Conservation (phyloP, 2,113 vertebrate species). For the Melozone crissalis region DNA sequence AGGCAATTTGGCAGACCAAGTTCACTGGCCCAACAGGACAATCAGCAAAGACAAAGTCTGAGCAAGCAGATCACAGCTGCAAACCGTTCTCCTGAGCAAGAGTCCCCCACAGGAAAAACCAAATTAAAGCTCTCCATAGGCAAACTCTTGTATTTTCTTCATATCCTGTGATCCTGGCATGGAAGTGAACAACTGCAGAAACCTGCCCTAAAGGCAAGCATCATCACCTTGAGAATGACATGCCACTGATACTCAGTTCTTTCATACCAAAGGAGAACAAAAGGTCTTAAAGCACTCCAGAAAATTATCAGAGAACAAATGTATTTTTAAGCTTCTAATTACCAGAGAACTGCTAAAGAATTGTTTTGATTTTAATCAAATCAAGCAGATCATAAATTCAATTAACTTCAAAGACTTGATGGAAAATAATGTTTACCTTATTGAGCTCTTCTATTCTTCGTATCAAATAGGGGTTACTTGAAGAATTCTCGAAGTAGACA, state of each 20-base stretch:
- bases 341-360: not conserved
- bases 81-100: no score
- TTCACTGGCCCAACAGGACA: no score
- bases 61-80: no score
- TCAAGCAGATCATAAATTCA: constrained; percentile 23
- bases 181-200: not conserved
- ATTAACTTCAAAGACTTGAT: not conserved
- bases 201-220: not conserved
- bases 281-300: not conserved
- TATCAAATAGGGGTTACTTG: constrained; percentile 98
- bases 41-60: no score
- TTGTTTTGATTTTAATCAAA: constrained; percentile 40
- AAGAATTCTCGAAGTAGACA: constrained; percentile 98
- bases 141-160: no score
- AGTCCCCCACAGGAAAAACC: no score
- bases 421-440: constrained; percentile 77
- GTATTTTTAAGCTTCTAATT: constrained; percentile 2
- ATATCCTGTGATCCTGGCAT: no score
- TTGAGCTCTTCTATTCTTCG: constrained; percentile 98
- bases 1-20: no score
- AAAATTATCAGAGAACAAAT: not conserved
- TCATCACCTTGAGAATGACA: not conserved
- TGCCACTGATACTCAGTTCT: not conserved
- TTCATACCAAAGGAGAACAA: not conserved
- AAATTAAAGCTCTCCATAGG: no score